Percentiles rank a stretch among this genome's conserved stretches.
These are phyloP conservation scores for Papilio xuthus DNA, from an alignment of 1,140 invertebrate species.

Conservation along the genomic window DNA sequence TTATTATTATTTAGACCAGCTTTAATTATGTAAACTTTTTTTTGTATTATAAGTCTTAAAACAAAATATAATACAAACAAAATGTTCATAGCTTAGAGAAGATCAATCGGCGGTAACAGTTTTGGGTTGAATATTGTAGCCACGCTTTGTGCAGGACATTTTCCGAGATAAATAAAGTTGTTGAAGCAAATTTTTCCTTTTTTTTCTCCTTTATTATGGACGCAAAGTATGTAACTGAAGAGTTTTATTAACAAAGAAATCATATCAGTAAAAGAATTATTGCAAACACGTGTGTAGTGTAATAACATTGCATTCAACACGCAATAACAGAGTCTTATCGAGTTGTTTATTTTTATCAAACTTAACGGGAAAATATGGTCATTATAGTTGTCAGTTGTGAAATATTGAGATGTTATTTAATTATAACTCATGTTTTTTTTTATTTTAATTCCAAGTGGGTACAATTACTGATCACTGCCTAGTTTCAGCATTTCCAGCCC, in stretches of 20 bases:
- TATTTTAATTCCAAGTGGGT: too few relatives aligned
- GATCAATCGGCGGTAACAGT: neutral
- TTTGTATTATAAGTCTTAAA: too few relatives aligned
- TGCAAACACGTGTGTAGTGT: neutral
- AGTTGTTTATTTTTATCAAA: neutral
- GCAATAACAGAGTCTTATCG: slow-evolving; percentile 3
- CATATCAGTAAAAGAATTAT: neutral
- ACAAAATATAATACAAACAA: too few relatives aligned
- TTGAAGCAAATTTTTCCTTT: neutral
- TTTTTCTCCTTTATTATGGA: neutral
- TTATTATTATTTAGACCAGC: too few relatives aligned
- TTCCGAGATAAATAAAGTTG: neutral
- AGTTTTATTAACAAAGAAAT: neutral
- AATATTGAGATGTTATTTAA: neutral
- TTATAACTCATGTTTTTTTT: neutral
- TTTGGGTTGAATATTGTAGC: neutral
- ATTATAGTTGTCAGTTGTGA: neutral
- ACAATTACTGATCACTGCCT: too few relatives aligned
- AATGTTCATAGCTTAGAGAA: too few relatives aligned
- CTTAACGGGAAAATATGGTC: neutral
- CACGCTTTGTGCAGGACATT: neutral
- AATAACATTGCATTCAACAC: neutral
- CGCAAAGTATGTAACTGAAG: neutral
- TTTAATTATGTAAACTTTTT: too few relatives aligned
- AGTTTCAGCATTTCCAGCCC: too few relatives aligned